Evolutionary conservation across 2,888 invertebrate genomes (phyloP).

Genomic region (Polymixis lichenea): DNA sequence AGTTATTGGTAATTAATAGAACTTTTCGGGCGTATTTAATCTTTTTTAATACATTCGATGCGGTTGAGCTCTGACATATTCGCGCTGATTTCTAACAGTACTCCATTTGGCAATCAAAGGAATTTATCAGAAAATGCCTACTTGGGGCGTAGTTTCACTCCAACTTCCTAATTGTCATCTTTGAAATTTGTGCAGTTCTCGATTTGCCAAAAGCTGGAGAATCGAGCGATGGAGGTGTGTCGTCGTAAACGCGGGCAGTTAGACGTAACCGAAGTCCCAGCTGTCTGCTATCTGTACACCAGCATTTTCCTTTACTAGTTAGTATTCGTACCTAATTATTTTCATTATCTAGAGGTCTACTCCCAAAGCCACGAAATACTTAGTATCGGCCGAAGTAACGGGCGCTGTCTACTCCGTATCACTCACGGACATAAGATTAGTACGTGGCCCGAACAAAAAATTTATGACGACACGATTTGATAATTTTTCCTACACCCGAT

Average conservation of each 20-base stretch:
- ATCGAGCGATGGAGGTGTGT: conserved; percentile 76
- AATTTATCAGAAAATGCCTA: background rate
- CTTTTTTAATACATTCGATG: background rate
- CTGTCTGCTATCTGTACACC: conserved; percentile 79
- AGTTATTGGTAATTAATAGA: background rate
- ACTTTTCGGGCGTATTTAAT: background rate
- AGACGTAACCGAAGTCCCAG: conserved; percentile 79
- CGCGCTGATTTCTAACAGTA: background rate
- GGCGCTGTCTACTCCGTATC: no score
- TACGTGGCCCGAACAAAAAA: no score
- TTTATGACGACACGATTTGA: no score
- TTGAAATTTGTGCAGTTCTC: conserved; percentile 70
- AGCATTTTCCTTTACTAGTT: conserved; percentile 81
- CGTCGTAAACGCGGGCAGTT: conserved; percentile 77
- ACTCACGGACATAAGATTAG: no score
- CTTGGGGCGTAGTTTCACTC: background rate
- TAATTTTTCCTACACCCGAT: no score
- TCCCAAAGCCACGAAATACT: no score
- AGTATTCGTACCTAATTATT: conserved; percentile 57
- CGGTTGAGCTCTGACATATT: no score
- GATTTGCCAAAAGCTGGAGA: conserved; percentile 75
- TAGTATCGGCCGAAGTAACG: no score
- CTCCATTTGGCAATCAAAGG: background rate
- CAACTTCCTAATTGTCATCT: background rate
- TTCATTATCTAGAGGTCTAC: background rate